Evolutionary conservation across 2,797 vertebrate genomes (phyloP).

Genomic region (Chiropotes sagulatus): DNA sequence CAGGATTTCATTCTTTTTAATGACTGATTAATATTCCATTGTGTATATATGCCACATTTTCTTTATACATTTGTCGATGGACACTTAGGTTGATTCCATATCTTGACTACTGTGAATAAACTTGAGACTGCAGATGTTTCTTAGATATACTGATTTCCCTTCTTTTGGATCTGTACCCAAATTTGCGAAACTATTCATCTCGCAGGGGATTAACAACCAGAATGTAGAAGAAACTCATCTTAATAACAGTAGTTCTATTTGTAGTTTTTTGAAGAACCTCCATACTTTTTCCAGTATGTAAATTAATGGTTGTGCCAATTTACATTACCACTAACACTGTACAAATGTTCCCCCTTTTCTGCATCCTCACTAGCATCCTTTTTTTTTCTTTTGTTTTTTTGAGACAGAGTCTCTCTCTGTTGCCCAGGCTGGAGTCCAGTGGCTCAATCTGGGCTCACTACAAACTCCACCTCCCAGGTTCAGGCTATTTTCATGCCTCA

Average conservation of each 20-base stretch:
- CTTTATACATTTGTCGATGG: neutral
- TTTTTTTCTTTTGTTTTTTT: neutral
- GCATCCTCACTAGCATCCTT: neutral
- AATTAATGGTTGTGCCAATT: neutral
- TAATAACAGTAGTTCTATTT: neutral
- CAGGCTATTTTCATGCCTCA: too few species aligned
- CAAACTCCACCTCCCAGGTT: too few species aligned
- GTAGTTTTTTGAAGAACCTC: neutral
- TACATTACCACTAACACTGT: neutral
- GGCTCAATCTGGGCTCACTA: too few species aligned
- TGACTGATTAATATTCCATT: neutral
- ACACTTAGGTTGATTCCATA: neutral
- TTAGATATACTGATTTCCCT: neutral
- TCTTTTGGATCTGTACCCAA: neutral
- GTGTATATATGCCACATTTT: neutral
- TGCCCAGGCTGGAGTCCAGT: too few species aligned
- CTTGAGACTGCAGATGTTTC: neutral
- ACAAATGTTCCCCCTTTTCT: neutral
- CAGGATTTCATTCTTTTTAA: neutral
- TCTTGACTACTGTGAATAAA: neutral
- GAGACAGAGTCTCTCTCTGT: too few species aligned
- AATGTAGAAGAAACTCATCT: neutral
- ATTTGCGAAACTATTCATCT: neutral
- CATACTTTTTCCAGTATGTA: neutral
- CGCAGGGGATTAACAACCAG: neutral